Evolutionary conservation across 2,797 vertebrate genomes (phyloP).

Genomic region (Pyrocephalus nanus): DNA sequence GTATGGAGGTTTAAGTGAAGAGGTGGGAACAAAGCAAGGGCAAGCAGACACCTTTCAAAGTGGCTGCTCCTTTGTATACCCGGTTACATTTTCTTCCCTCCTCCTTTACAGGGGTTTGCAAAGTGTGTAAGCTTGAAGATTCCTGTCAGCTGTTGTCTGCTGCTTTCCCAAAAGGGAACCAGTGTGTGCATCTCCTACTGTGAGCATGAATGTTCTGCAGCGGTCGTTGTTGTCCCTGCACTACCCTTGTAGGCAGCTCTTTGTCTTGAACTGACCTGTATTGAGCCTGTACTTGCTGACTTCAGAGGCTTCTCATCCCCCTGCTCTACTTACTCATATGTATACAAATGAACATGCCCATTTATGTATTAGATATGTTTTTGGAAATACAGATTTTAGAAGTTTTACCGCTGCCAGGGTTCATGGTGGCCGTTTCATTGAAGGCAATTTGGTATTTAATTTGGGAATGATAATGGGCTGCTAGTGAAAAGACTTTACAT

Average conservation of each 20-base stretch:
- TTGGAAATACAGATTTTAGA: neutral
- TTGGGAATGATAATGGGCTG: neutral
- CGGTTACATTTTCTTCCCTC: neutral
- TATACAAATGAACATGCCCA: neutral
- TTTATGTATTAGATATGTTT: neutral
- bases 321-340: neutral
- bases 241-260: neutral
- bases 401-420: neutral
- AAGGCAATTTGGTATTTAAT: neutral
- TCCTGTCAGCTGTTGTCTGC: neutral
- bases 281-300: neutral
- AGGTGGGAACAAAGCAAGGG: neutral
- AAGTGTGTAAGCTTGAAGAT: neutral
- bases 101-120: neutral
- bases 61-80: neutral
- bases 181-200: neutral
- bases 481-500: neutral
- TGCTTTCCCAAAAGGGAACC: neutral
- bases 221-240: neutral
- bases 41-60: neutral
- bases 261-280: neutral
- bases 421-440: neutral
- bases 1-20: neutral
- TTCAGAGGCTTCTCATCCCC: neutral
- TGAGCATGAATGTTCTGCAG: neutral